These are phyloP conservation scores for Phasianus colchicus DNA, from an alignment of 2,113 vertebrate species.

Conservation along the genomic window DNA sequence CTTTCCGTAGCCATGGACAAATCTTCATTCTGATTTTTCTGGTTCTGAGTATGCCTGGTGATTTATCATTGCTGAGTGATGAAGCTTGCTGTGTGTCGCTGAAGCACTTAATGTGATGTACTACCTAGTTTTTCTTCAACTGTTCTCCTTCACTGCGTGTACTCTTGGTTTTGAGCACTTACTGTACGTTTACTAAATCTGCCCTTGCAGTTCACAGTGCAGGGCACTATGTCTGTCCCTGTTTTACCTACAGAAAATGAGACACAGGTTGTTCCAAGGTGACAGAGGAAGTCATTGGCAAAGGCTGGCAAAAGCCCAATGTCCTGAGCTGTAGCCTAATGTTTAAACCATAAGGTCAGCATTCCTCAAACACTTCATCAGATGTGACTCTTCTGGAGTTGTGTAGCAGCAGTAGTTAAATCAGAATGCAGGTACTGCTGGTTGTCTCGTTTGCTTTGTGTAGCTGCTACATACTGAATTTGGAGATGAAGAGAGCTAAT, in stretches of 20 bases:
- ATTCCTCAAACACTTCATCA: not conserved
- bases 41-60: not conserved
- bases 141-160: not conserved
- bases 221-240: not conserved
- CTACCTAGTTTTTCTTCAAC: not conserved
- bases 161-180: not conserved
- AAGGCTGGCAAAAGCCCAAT: not conserved
- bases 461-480: not conserved
- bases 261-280: not conserved
- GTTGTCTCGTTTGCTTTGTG: not conserved
- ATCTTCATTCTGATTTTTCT: not conserved
- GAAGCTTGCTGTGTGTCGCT: not conserved
- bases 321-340: not conserved
- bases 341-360: not conserved
- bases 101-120: too few species aligned
- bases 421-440: not conserved
- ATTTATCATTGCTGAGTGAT: not conserved
- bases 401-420: not conserved
- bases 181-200: not conserved
- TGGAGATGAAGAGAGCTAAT: not conserved
- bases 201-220: not conserved
- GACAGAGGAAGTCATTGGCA: not conserved
- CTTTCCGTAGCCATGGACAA: not conserved
- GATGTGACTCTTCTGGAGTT: not conserved
- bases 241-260: not conserved